Evolutionary conservation across 2,888 invertebrate genomes (phyloP).

Genomic region (Azorinus chamasolen): DNA sequence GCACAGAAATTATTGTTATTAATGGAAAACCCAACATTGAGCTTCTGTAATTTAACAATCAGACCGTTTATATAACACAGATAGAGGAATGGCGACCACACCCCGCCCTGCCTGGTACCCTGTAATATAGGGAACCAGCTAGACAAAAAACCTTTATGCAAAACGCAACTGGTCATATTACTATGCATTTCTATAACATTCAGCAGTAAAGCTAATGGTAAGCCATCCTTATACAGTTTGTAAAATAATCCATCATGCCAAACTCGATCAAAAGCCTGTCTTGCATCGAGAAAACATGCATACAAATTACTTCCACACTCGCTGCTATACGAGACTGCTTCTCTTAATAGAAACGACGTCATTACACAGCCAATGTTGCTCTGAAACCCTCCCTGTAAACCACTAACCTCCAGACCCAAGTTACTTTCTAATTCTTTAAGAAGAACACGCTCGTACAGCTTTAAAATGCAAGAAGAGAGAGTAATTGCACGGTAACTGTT

Average conservation of each 20-base stretch:
- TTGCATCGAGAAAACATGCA: conserved; percentile 10
- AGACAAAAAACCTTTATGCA: not conserved
- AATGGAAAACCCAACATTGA: not conserved
- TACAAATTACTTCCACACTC: not conserved
- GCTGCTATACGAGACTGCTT: not conserved
- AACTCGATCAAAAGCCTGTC: conserved; percentile 1
- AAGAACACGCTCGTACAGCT: conserved; percentile 21
- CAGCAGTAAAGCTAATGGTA: not conserved
- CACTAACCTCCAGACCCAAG: not conserved
- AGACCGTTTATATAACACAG: not conserved
- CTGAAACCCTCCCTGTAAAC: conserved; percentile 25
- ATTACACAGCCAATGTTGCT: conserved; percentile 20
- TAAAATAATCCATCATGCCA: conserved; percentile 14
- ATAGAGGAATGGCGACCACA: conserved; percentile 9
- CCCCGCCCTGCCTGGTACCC: conserved; percentile 7
- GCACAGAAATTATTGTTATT: not conserved
- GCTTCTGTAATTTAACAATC: not conserved
- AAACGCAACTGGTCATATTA: conserved; percentile 8
- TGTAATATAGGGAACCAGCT: conserved; percentile 3
- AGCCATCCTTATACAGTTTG: conserved; percentile 1
- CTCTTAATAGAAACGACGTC: conserved; percentile 21
- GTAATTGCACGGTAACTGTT: conserved; percentile 34
- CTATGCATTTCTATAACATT: not conserved
- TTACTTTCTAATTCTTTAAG: not conserved
- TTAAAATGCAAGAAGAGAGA: conserved; percentile 19